A percentile compares a stretch with the other conserved stretches of the same genome.
These are phyloP conservation scores for Chironomus striatipennis DNA, from an alignment of 1,140 invertebrate genomes.

Conservation along the genomic window DNA sequence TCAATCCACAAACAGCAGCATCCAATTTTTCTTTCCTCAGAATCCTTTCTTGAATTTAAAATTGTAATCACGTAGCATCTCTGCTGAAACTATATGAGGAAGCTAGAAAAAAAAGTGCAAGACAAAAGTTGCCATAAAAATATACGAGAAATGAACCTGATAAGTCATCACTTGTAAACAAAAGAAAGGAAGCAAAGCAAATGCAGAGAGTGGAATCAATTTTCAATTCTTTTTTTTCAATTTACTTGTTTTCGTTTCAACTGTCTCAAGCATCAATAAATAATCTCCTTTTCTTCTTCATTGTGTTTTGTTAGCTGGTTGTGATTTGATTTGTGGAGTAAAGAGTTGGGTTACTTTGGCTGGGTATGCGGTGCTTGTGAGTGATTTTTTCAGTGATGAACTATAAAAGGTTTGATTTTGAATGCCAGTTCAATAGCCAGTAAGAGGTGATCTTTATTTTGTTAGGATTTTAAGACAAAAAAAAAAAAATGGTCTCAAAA, in stretches of 20 bases:
- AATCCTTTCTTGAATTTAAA: not conserved
- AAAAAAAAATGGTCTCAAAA: no score
- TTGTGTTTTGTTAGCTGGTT: no score
- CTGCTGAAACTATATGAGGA: not conserved
- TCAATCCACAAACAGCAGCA: no score
- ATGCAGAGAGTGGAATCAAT: not conserved
- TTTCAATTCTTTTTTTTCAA: not conserved
- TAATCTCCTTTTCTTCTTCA: not conserved
- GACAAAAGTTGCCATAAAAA: conserved; percentile 2
- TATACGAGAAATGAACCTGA: conserved; percentile 5
- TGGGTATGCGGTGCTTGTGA: no score
- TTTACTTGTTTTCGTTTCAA: not conserved
- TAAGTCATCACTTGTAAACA: not conserved
- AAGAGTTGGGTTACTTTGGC: no score
- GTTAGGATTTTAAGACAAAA: no score
- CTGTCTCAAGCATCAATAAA: conserved; percentile 1
- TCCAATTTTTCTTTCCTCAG: no score
- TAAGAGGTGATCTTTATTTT: no score
- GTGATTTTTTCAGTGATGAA: no score
- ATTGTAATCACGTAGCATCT: not conserved
- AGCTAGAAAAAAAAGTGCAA: not conserved
- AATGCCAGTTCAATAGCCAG: no score
- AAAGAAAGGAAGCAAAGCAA: not conserved
- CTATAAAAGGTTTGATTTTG: no score
- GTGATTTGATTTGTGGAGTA: no score